Evolutionary conservation across 2,797 vertebrate genomes (phyloP).

Genomic region (Falco peregrinus): DNA sequence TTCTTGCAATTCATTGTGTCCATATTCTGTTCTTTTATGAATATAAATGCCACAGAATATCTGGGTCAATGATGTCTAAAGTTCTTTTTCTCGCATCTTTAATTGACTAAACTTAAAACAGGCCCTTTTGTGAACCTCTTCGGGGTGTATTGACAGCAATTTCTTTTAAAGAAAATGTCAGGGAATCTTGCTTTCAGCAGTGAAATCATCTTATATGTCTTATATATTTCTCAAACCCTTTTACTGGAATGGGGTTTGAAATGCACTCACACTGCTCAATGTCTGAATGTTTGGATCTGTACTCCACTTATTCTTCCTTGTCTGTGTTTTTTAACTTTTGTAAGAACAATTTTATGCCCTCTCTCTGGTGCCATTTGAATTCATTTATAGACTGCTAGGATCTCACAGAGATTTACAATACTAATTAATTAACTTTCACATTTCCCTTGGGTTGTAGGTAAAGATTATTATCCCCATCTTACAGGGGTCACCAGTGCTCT

Average conservation of each 20-base stretch:
- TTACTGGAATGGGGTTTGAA: background rate
- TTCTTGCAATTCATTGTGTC: constrained; percentile 44
- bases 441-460: constrained; percentile 43
- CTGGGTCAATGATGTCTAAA: constrained; percentile 70
- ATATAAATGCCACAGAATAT: constrained; percentile 65
- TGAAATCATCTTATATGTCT: background rate
- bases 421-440: constrained; percentile 62
- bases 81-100: constrained; percentile 65
- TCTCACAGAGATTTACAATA: constrained; percentile 46
- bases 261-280: background rate
- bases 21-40: constrained; percentile 56
- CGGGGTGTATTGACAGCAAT: constrained; percentile 34
- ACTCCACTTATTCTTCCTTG: background rate
- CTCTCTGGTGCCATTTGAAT: constrained; percentile 39
- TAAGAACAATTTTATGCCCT: constrained; percentile 5
- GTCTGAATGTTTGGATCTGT: background rate
- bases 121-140: constrained; percentile 52
- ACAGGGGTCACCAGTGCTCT: constrained; percentile 19
- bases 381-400: constrained; percentile 29
- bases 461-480: constrained; percentile 50
- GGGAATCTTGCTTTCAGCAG: constrained; percentile 2
- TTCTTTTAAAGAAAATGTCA: constrained; percentile 50
- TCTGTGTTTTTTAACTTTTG: constrained; percentile 4
- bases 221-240: background rate
- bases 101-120: constrained; percentile 73